Evolutionary conservation across 2,797 vertebrate species (phyloP), one percentile per base, ranked within the genome.

Genomic region (Arctocebus calabarensis): DNA sequence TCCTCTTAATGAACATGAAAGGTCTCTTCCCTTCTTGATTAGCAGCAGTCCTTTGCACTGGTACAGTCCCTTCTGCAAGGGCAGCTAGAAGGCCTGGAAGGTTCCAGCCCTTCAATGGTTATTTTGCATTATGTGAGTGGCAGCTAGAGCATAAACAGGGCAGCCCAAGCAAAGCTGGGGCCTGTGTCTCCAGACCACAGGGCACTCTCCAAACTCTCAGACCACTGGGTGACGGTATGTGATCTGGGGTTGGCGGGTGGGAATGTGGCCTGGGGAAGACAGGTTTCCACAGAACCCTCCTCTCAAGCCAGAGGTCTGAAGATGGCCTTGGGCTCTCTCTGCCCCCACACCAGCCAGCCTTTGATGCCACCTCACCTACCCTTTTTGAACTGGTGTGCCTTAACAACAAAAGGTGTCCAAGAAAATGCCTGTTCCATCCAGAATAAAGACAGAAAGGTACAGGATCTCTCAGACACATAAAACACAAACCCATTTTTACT

Each of bases 1-100:
- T 40, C 55, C 61, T 90, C 88, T 88, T 84, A 73, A 87, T 32
- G 70, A 95, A 59, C 13, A 29, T 52, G 59, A 84, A 94, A 88
- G 29, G 3, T 29, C 34, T 74, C 40, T 62, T 68, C 64, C 13
- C 34, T 61, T 40, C 27, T 79, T 78, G 52, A 48, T 22, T 40
- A 68, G 34, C 7, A 27, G 17, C 3, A 77, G 66, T 45, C 20
- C 10, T 68, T 23, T 25, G 48, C 23, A 34, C 20, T 2, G 0
- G 29, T 57, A 7, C n/a, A n/a, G 40, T 22, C 37, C 23, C 40
- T 87, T 34, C 82, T 7, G 40, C 11, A 68, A 34, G 48, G 79
- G 19, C 32, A 70, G 57, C 71, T 88, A 2, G 81, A 32, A 23
- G 62, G 45, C 48, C 48, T 62, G 25, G 43, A 77, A 59, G n/a